Percentiles rank a stretch among this genome's conserved stretches.
These are phyloP conservation scores for Scaptomyza polygonia DNA, from an alignment of 2,888 invertebrate species.

Conservation along the genomic window DNA sequence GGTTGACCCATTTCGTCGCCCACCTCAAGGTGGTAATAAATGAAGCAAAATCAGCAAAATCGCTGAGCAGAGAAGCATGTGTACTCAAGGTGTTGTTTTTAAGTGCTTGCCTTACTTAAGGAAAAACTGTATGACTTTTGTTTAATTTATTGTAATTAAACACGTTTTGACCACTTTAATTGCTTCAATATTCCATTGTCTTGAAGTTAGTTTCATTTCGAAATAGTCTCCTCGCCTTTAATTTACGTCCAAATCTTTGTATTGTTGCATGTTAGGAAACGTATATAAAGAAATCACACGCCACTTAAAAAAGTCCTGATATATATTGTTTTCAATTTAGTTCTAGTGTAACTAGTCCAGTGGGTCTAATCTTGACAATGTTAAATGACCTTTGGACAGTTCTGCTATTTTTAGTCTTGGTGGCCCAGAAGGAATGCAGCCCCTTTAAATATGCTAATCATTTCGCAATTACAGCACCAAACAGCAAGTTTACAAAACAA, in stretches of 20 bases:
- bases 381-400: slow-evolving; percentile 65
- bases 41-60: slow-evolving; percentile 7
- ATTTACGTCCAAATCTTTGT: not conserved
- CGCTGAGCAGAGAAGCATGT: not conserved
- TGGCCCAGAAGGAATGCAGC: slow-evolving; percentile 41
- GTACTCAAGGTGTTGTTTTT: slow-evolving; percentile 6
- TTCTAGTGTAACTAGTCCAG: slow-evolving; percentile 10
- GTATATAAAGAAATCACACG: not conserved
- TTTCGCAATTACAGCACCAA: slow-evolving; percentile 48
- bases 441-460: slow-evolving; percentile 74
- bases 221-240: not conserved
- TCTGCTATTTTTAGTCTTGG: slow-evolving; percentile 55
- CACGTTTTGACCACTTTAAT: not conserved
- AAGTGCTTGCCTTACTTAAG: not conserved
- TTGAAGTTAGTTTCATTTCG: not conserved
- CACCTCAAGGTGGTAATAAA: slow-evolving; percentile 48
- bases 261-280: slow-evolving; percentile 2
- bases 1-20: slow-evolving; percentile 65
- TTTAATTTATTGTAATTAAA: not conserved
- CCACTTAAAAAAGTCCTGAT: not conserved
- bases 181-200: not conserved
- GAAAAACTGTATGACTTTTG: not conserved
- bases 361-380: slow-evolving; percentile 61
- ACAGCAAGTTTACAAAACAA: slow-evolving; percentile 10
- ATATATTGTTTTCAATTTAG: slow-evolving; percentile 21